phyloP scores from a whole-genome alignment of 2,113 vertebrate genomes.

The Bettongia penicillata region DNA sequence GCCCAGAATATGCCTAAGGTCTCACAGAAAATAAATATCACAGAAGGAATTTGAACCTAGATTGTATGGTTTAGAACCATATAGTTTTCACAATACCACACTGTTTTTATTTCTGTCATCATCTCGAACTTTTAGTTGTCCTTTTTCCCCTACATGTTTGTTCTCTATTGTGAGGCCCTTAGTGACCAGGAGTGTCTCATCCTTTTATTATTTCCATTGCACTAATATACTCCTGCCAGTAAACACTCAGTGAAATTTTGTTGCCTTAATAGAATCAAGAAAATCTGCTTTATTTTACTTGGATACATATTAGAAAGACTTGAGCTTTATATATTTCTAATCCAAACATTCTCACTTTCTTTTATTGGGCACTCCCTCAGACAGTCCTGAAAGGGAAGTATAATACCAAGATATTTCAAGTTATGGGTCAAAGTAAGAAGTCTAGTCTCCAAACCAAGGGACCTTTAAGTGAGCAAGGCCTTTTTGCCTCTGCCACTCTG shows the following conservation, averaged over 20 bases:
- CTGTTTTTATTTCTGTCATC: neutral
- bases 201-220: neutral
- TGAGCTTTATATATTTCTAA: neutral
- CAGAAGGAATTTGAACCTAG: neutral
- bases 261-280: neutral
- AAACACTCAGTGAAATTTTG: neutral
- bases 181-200: neutral
- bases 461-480: neutral
- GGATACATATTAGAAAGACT: neutral
- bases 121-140: neutral
- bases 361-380: neutral
- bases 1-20: neutral
- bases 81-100: neutral
- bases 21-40: neutral
- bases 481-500: constrained; percentile 12
- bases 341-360: neutral
- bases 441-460: neutral
- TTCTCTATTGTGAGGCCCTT: neutral
- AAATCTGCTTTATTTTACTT: neutral
- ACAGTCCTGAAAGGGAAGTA: neutral
- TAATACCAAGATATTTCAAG: neutral
- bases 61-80: neutral
- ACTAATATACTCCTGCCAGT: neutral
- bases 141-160: neutral
- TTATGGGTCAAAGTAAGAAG: neutral